Base-by-base conservation (phyloP, 2,888 invertebrate species). In the Aleiodes alternator region DNA sequence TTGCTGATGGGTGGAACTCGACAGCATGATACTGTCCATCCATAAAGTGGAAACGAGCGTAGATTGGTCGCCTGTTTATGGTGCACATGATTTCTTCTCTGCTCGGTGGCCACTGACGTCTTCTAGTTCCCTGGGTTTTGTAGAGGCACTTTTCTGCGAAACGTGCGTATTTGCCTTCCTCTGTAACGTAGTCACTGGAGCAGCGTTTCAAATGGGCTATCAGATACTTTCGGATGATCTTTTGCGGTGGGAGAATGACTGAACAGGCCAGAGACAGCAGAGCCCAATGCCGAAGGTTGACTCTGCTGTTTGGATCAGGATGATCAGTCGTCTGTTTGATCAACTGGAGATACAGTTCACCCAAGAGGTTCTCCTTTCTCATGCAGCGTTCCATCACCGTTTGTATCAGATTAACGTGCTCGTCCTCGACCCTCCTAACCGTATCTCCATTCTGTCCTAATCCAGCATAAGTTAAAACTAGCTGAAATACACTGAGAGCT, bases 21-120 rank as follows among this genome's bases (percentile, higher is more conserved):
- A 98, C 94, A 0, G 97, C 96, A 89, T 98, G 96, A 87, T 97
- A 97, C 86, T 97, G 97, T 0, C 97, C 97, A 88, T 98, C 98
- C 93, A 98, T 94, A 85, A 98, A 94, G 88, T 97, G 93, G 86
- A 98, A 96, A 64, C 97, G 93, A 3, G 97, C 96, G 88, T 97
- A 97, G 81, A 98, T 95, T 0, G 96, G 96, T 68, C 97, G 92
- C 64, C 98, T 92, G 84, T 97, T 97, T 56, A 96, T 96, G 6
- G 98, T 97, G 86, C 97, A 98, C 82, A 97, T 92, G 77, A 98
- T 95, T 90, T 98, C 98, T 86, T 97, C 97, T 71, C 95, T 93
- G 2, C 97, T 97, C 1, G 98, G 98, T 4, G 98, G 96, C 92
- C 96, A 96, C 81, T 97, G 95, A 0, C 98, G 92, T 5, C 97